phyloP scores from a whole-genome alignment of 2,797 vertebrate genomes.

The Schizopygopsis malacanthus region DNA sequence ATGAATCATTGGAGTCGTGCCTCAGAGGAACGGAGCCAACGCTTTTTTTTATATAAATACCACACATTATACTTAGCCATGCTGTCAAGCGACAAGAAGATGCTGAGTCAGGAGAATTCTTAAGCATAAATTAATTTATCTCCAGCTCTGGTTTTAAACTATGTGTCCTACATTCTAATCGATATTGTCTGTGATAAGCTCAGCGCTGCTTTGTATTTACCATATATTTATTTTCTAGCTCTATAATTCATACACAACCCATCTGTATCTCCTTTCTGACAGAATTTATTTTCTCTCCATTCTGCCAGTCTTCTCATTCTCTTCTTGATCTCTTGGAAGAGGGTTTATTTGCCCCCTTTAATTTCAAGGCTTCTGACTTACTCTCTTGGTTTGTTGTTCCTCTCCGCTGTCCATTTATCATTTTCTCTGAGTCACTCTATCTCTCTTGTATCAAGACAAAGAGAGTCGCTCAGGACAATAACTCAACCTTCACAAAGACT shows the following conservation, averaged over 20 bases:
- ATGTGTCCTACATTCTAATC: background rate
- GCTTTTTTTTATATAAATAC: slow-evolving; percentile 13
- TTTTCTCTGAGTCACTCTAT: slow-evolving; percentile 38
- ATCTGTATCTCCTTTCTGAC: background rate
- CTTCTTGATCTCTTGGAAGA: slow-evolving; percentile 1
- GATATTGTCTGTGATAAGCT: slow-evolving; percentile 4
- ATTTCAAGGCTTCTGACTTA: slow-evolving; percentile 11
- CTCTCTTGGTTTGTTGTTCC: slow-evolving; percentile 40
- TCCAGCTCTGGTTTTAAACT: background rate
- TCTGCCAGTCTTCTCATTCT: slow-evolving; percentile 3
- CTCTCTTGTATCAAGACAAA: slow-evolving; percentile 41
- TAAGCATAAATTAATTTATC: slow-evolving; percentile 18
- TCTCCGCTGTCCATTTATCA: slow-evolving; percentile 29
- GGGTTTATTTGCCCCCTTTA: background rate
- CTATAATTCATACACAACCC: background rate
- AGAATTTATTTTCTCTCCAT: background rate
- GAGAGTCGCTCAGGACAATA: slow-evolving; percentile 33
- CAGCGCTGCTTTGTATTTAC: background rate
- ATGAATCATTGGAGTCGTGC: slow-evolving; percentile 24
- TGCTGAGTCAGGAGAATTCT: slow-evolving; percentile 33
- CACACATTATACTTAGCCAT: background rate
- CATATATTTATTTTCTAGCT: background rate
- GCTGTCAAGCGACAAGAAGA: background rate
- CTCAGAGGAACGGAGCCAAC: background rate
- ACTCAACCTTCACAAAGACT: slow-evolving; percentile 22